phyloP scores from a whole-genome alignment of 1,140 invertebrate species.

The Brachionus plicatilis region DNA sequence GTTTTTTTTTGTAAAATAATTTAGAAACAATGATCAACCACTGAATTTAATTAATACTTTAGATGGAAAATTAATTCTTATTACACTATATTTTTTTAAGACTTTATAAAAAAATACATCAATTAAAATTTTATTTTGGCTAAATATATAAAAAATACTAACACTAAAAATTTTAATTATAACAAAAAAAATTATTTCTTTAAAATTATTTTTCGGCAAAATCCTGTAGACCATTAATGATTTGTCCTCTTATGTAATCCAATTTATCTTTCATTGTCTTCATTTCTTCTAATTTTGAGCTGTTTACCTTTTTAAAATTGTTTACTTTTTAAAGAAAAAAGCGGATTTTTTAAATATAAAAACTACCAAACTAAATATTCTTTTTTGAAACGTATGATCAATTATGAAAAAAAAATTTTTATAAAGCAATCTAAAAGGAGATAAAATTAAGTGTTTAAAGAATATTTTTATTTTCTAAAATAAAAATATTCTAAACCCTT shows the following conservation, averaged over 20 bases:
- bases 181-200: background rate
- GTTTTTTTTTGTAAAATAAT: too few species aligned
- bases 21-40: too few species aligned
- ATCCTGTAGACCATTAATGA: conserved; percentile 13
- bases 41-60: too few species aligned
- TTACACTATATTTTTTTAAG: background rate
- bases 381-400: too few species aligned
- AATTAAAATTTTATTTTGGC: background rate
- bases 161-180: background rate
- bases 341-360: too few species aligned
- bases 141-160: background rate
- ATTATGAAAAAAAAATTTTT: background rate
- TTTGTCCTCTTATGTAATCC: conserved; percentile 1
- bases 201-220: conserved; percentile 10
- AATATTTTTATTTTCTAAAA: background rate
- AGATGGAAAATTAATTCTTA: too few species aligned
- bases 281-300: conserved; percentile 25
- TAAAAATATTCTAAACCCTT: too few species aligned
- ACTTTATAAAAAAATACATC: background rate
- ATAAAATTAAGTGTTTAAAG: background rate
- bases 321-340: background rate
- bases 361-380: too few species aligned
- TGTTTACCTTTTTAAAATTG: conserved; percentile 22
- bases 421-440: background rate
- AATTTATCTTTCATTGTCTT: conserved; percentile 18